Percentiles rank a stretch among this genome's conserved stretches.
These are phyloP conservation scores for Trogon surrucura DNA, from an alignment of 2,113 vertebrate species.

Conservation along the genomic window DNA sequence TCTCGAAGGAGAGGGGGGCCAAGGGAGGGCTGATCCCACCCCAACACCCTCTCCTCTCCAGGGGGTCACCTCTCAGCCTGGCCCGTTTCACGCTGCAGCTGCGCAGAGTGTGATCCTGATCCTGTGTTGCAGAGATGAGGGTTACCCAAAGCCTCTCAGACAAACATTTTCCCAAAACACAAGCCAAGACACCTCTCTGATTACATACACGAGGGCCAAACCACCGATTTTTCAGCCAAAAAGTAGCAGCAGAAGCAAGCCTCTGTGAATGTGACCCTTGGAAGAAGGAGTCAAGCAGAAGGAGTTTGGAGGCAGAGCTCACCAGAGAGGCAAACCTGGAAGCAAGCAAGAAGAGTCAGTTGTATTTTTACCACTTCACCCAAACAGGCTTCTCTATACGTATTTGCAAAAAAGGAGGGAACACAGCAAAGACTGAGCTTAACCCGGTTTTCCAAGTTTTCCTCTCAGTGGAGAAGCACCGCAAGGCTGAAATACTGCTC, in stretches of 20 bases:
- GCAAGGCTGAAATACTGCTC: neutral
- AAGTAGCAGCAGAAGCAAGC: neutral
- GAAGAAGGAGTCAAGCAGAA: neutral
- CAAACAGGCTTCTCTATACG: neutral
- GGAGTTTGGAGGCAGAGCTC: neutral
- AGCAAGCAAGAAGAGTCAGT: neutral
- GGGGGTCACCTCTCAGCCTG: neutral
- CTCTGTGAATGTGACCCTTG: neutral
- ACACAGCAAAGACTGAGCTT: neutral
- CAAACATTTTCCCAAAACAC: neutral
- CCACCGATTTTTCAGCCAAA: neutral
- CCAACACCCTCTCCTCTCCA: accelerated
- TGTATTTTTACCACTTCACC: neutral
- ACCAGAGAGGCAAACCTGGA: neutral
- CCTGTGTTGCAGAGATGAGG: accelerated
- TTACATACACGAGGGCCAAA: neutral
- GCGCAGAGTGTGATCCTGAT: accelerated
- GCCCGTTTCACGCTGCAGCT: neutral
- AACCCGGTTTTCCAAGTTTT: neutral
- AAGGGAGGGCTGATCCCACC: neutral
- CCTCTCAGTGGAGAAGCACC: neutral
- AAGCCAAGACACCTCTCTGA: neutral
- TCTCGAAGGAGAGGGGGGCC: neutral
- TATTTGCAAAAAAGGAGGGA: neutral
- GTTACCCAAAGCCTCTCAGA: neutral